phyloP scores from a whole-genome alignment of 2,113 vertebrate genomes.

The Peromyscus californicus region DNA sequence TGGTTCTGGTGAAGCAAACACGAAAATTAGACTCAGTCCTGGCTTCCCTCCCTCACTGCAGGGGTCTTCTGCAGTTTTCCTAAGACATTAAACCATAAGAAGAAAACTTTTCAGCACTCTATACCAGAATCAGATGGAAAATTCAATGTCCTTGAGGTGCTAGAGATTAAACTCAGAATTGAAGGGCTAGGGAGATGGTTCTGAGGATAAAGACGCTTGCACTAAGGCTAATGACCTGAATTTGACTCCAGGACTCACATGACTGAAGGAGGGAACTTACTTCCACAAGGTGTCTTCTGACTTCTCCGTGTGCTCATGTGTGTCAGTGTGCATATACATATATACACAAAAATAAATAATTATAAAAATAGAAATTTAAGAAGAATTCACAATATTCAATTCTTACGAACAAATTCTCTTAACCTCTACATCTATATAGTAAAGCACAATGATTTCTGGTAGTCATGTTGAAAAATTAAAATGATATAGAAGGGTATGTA shows the following conservation, averaged over 20 bases:
- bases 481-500: background rate
- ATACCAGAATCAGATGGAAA: background rate
- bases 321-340: background rate
- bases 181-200: background rate
- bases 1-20: background rate
- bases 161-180: background rate
- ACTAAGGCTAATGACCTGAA: background rate
- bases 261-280: background rate
- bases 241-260: background rate
- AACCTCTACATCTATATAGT: background rate
- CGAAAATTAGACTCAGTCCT: background rate
- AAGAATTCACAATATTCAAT: background rate
- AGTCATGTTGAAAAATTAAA: background rate
- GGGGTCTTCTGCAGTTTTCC: background rate
- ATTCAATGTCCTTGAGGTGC: background rate
- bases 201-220: background rate
- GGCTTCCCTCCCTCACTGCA: background rate
- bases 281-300: background rate
- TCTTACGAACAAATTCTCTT: background rate
- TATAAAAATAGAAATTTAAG: background rate
- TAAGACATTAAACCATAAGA: background rate
- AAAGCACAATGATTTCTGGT: background rate
- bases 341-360: background rate
- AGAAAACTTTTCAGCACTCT: background rate
- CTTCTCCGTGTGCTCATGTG: background rate